These are phyloP conservation scores for Drosophila bifasciata DNA, from an alignment of 1,140 invertebrate genomes.

Conservation along the genomic window DNA sequence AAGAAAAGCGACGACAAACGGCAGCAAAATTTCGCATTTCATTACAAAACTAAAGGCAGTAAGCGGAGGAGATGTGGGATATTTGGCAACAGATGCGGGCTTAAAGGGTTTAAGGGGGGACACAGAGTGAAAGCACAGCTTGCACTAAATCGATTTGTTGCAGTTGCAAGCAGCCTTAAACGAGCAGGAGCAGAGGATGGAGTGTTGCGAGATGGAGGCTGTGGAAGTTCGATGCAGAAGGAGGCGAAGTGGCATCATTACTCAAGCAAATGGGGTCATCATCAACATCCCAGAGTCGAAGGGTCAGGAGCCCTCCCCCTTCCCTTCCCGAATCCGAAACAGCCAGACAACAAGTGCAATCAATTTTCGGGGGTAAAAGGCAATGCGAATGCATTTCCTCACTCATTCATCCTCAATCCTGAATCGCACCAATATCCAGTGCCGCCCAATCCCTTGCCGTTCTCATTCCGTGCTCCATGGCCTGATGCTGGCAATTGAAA, in stretches of 20 bases:
- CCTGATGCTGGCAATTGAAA: constrained; percentile 74
- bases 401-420: neutral
- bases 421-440: constrained; percentile 14
- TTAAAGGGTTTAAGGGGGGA: constrained; percentile 10
- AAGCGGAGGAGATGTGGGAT: constrained; percentile 36
- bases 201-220: constrained; percentile 8
- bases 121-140: neutral
- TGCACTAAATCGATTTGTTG: constrained; percentile 59
- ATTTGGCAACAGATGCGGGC: constrained; percentile 23
- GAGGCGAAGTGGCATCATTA: constrained; percentile 69
- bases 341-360: constrained; percentile 71
- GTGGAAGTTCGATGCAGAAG: neutral
- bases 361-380: constrained; percentile 57
- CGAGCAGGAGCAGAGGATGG: neutral
- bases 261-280: constrained; percentile 79
- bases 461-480: constrained; percentile 24
- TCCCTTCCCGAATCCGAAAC: neutral
- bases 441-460: constrained; percentile 1
- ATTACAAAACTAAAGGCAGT: constrained; percentile 61
- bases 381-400: constrained; percentile 21
- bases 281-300: constrained; percentile 46
- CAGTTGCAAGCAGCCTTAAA: constrained; percentile 29
- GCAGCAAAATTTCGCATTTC: constrained; percentile 69
- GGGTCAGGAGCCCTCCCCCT: neutral
- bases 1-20: constrained; percentile 40